Evolutionary conservation across 2,888 invertebrate genomes (phyloP), one percentile per base, ranked within the genome.

Genomic region (Portevinia maculata): DNA sequence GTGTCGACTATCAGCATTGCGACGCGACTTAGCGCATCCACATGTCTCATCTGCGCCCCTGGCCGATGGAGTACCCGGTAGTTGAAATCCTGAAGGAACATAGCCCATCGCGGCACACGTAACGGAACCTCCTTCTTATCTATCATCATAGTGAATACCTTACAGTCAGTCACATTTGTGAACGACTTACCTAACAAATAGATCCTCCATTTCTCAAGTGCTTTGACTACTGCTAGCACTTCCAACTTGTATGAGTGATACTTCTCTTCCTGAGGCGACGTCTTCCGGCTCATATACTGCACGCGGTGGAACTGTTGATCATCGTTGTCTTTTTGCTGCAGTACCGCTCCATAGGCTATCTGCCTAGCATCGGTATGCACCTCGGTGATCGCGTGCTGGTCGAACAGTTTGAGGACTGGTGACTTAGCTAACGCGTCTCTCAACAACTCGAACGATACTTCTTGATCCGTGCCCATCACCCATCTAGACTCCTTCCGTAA

Each of bases 241-340:
- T 86, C 79, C 0, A 87, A 65, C 88, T 88, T 37, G 86, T 37
- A 37, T 5, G 24, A 86, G 15, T 78, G 62, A 37, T 85, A 85
- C 8, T 85, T 84, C 9, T 84, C 75, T 53, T 87, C 86, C 0
- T 52, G 60, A 0, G 65, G 52, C 0, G 4, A 85, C 5, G 24
- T 24, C 24, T 24, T 24, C 5, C n/a, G n/a, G n/a, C n/a, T n/a
- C n/a, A n/a, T n/a, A n/a, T n/a, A n/a, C n/a, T n/a, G n/a, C n/a
- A n/a, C n/a, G n/a, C n/a, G n/a, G 17, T 41, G 41, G 1, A 41
- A 41, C 6, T 0, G 8, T 8, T 41, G 17, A 5, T 24, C 24
- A 24, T 24, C 24, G 2, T 5, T 5, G 13, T 41, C 41, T 13
- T 41, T 41, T 41, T 41, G 41, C 3, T 17, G 15, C n/a, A 15